Conservation (phyloP, 2,797 vertebrate genomes). For the Corythornis leucogaster region DNA sequence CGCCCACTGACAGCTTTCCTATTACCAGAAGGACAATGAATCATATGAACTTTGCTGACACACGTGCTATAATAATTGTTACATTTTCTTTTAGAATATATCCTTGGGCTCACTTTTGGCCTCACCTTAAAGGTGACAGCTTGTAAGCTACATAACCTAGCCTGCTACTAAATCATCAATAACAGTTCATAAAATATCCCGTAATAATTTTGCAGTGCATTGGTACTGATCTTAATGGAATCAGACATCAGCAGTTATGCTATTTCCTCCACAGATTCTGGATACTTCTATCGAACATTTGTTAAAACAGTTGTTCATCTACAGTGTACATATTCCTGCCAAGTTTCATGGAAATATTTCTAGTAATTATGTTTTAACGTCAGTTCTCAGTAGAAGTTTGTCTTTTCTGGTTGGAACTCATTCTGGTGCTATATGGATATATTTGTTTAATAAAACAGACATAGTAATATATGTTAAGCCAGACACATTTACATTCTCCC, state of each 20-base stretch:
- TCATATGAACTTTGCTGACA: slow-evolving; percentile 73
- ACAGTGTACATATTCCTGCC: slow-evolving; percentile 48
- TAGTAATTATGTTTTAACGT: slow-evolving; percentile 32
- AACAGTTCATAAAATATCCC: slow-evolving; percentile 60
- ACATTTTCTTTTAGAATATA: slow-evolving; percentile 70
- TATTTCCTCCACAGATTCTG: slow-evolving; percentile 64
- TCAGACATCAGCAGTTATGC: slow-evolving; percentile 66
- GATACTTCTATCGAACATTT: slow-evolving; percentile 67
- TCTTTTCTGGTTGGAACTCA: slow-evolving; percentile 29
- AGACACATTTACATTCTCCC: not conserved
- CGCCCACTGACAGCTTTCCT: slow-evolving; percentile 73
- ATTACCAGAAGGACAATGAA: slow-evolving; percentile 76
- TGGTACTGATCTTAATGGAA: slow-evolving; percentile 71
- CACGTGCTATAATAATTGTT: slow-evolving; percentile 70
- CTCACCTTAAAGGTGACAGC: slow-evolving; percentile 69
- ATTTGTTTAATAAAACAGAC: slow-evolving; percentile 13
- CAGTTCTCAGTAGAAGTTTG: slow-evolving; percentile 11
- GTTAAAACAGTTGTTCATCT: slow-evolving; percentile 70
- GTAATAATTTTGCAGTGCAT: slow-evolving; percentile 57
- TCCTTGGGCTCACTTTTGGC: slow-evolving; percentile 63
- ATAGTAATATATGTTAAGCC: not conserved
- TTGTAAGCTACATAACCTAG: slow-evolving; percentile 63
- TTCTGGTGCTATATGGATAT: not conserved
- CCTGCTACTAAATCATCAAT: slow-evolving; percentile 68
- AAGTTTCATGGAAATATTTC: slow-evolving; percentile 63